Evolutionary conservation across 2,113 vertebrate species (phyloP).

Genomic region (Salvelinus sp.): DNA sequence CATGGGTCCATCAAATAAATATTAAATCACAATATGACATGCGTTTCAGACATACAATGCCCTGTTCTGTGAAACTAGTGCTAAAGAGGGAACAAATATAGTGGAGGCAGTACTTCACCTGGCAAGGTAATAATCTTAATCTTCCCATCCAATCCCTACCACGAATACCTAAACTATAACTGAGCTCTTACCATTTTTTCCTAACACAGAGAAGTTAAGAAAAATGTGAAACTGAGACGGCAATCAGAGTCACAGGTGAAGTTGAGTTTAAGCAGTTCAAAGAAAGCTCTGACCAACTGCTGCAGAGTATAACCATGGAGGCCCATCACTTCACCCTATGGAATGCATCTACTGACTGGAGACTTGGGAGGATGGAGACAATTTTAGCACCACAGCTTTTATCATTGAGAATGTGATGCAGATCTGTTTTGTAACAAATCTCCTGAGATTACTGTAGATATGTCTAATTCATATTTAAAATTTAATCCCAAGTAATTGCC

Average conservation of each 20-base stretch:
- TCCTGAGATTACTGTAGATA: not conserved
- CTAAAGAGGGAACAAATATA: slow-evolving; percentile 72
- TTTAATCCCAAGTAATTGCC: too few species aligned
- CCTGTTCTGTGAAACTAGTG: slow-evolving; percentile 77
- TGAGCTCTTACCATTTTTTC: not conserved
- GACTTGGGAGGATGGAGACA: slow-evolving; percentile 4
- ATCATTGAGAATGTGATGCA: too few species aligned
- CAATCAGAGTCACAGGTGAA: slow-evolving; percentile 33
- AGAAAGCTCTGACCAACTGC: slow-evolving; percentile 49
- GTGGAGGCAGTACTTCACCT: slow-evolving; percentile 73
- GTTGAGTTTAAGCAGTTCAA: slow-evolving; percentile 40
- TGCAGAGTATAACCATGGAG: slow-evolving; percentile 54
- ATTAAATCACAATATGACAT: slow-evolving; percentile 4
- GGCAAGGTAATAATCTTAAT: slow-evolving; percentile 54
- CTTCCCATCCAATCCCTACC: not conserved
- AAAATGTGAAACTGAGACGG: slow-evolving; percentile 39
- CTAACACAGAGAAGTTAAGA: slow-evolving; percentile 68
- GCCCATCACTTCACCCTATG: not conserved
- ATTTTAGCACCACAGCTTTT: not conserved
- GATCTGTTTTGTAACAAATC: not conserved
- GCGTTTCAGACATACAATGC: slow-evolving; percentile 70
- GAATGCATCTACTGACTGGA: not conserved
- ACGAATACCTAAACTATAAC: not conserved
- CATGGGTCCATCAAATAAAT: not conserved
- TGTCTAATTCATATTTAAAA: not conserved